phyloP scores from a whole-genome alignment of 2,888 invertebrate species.

The Tetragnatha montana region DNA sequence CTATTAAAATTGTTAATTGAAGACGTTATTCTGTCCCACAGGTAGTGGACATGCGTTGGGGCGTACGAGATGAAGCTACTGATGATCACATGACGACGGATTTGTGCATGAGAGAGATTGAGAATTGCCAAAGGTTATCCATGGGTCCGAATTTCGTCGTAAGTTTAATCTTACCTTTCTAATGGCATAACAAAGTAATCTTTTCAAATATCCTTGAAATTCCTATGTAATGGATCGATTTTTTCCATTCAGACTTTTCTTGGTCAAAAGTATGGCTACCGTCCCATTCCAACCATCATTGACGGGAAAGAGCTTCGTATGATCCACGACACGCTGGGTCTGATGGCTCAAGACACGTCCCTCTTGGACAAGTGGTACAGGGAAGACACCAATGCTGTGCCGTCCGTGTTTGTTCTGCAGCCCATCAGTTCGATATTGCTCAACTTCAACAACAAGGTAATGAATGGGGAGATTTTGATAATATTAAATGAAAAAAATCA shows the following conservation, averaged over 20 bases:
- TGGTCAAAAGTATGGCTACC: slow-evolving; percentile 98
- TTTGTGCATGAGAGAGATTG: slow-evolving; percentile 97
- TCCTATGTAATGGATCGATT: background rate
- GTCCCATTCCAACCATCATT: slow-evolving; percentile 97
- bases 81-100: slow-evolving; percentile 99
- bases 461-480: too few relatives aligned
- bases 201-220: background rate
- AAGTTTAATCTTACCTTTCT: slow-evolving; percentile 73
- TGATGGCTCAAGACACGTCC: slow-evolving; percentile 85
- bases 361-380: slow-evolving; percentile 96
- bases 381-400: slow-evolving; percentile 96
- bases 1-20: background rate
- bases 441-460: slow-evolving; percentile 97
- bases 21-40: background rate
- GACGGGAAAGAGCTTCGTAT: slow-evolving; percentile 91
- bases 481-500: too few relatives aligned
- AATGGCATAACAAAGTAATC: background rate
- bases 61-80: slow-evolving; percentile 97
- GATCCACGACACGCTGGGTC: slow-evolving; percentile 88
- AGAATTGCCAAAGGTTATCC: slow-evolving; percentile 96
- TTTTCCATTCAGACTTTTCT: slow-evolving; percentile 84
- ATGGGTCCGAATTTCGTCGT: slow-evolving; percentile 99
- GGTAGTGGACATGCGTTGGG: slow-evolving; percentile 99
- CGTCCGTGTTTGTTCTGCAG: slow-evolving; percentile 94
- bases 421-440: slow-evolving; percentile 97